Evolutionary conservation across 2,797 vertebrate species (phyloP), one percentile per base, ranked within the genome.

Genomic region (Sebastolobus altivelis): DNA sequence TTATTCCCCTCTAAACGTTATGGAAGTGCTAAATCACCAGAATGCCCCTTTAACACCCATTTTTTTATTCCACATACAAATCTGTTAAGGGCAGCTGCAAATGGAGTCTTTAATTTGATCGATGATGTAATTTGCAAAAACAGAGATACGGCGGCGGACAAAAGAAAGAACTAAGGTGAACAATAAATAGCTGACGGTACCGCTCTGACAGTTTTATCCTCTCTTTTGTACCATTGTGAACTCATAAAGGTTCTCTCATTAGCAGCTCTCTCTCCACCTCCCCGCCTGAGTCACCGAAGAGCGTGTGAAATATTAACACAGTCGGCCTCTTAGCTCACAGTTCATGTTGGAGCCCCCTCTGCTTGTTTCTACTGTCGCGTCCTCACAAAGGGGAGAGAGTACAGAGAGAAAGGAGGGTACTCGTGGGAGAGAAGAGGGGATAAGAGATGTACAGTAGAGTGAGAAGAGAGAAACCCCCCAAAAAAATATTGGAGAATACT

Each of bases 281-380:
- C 38, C 9, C 35, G 74, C 77, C 80, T 66, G 72, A 81, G 72
- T 58, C 29, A 59, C 59, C 52, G 60, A 70, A 49, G 63, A 79
- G 65, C 4, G 2, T 43, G 72, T 67, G 35, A 72, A 74, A 83
- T 69, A 81, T 87, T 85, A 86, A 80, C 62, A 31, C 59, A 1
- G 55, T 12, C 40, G 0, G 46, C 59, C 33, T 54, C 54, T 46
- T 16, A 52, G 31, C 68, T 79, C 80, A 25, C 33, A 56, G 61
- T 55, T 80, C 65, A 31, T 66, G 61, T 70, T 35, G 6, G 61
- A 65, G 66, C 72, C 72, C 74, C 38, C 46, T 55, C 49, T 33
- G 33, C 38, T 63, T 1, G 43, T 81, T 75, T 62, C 67, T 54
- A 1, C 46, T 76, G 52, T 8, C 18, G 31, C 58, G 27, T 60